Evolutionary conservation across 2,113 vertebrate species (phyloP), one percentile per base, ranked within the genome.

Genomic region (Cheilinus undulatus): DNA sequence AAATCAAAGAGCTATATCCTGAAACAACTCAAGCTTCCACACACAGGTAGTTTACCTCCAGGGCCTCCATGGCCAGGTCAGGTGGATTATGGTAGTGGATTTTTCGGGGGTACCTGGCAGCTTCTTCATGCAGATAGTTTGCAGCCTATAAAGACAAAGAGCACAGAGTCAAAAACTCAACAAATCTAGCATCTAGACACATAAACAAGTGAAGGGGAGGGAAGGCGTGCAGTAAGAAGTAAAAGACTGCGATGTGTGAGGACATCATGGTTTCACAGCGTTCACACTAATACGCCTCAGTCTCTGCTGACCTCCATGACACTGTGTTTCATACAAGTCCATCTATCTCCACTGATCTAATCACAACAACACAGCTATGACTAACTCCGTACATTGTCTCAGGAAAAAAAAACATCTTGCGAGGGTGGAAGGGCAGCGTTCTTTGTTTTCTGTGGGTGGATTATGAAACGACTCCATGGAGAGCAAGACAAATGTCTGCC

Each of bases 11-110:
- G 24, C 68, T 32, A 45, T 7, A 51, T 30, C 24, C 7, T 36
- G 42, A n/a, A n/a, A 54, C 1, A 40, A 73, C n/a, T 40, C 10
- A 42, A 68, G 27, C 28, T 10, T 34, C 12, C 14, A 57, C 61
- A 40, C 30, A 53, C 54, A 57, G 66, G 50, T 27, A 22, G 32
- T 56, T 93, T 94, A 99, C 98, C 96, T 99, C 97, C 80, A 99
- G 73, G 0, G 97, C 97, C 82, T 99, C 98, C 97, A 99, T 98
- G 68, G 97, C 98, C 69, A 99, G 93, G 71, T 98, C 98, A 0
- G 98, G 97, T 2, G 97, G 97, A 71, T 98, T 99, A 80, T 99
- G 98, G 91, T 99, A 99, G 87, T 99, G 97, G 83, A 99, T 99
- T 93, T 99, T 99, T 72, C 96, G 96, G 0, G 98, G 98, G 15